Conservation (phyloP, 1,140 invertebrate genomes). For the Lepidurus apus region DNA sequence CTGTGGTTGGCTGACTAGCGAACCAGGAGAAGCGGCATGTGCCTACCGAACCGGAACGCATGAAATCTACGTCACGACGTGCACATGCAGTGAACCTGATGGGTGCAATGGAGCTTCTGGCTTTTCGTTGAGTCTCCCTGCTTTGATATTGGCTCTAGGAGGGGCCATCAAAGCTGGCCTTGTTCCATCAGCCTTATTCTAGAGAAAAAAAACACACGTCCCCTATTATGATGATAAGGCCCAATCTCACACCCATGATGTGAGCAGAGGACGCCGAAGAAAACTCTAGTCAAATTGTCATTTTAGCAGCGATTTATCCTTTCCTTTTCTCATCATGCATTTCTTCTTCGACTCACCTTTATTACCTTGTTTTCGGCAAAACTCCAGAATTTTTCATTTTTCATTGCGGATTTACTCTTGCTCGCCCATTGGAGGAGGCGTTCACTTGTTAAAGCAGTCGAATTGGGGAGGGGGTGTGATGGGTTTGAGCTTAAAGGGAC, state of each 20-base stretch:
- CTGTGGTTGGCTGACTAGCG: slow-evolving; percentile 27
- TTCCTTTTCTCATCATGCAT: not conserved
- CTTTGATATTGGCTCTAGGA: slow-evolving; percentile 10
- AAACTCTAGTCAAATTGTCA: slow-evolving; percentile 1
- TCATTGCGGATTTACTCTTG: not conserved
- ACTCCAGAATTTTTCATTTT: not conserved
- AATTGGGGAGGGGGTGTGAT: not conserved
- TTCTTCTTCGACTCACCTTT: slow-evolving; percentile 14
- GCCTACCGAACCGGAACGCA: slow-evolving; percentile 29
- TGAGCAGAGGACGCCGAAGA: not conserved
- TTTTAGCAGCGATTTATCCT: not conserved
- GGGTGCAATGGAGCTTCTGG: slow-evolving; percentile 38
- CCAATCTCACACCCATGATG: not conserved
- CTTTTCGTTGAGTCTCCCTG: slow-evolving; percentile 24
- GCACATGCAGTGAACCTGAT: slow-evolving; percentile 24
- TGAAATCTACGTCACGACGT: slow-evolving; percentile 32
- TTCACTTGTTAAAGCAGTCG: not conserved
- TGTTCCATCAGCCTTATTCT: slow-evolving; percentile 6
- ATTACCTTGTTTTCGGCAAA: not conserved
- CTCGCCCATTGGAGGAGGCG: not conserved
- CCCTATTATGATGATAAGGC: slow-evolving; percentile 1
- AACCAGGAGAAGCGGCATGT: slow-evolving; percentile 27
- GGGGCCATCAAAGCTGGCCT: slow-evolving; percentile 2
- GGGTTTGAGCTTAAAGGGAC: not conserved
- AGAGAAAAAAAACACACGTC: not conserved